Base-by-base conservation (phyloP, 2,113 vertebrate species). In the Bostrychus sinensis region DNA sequence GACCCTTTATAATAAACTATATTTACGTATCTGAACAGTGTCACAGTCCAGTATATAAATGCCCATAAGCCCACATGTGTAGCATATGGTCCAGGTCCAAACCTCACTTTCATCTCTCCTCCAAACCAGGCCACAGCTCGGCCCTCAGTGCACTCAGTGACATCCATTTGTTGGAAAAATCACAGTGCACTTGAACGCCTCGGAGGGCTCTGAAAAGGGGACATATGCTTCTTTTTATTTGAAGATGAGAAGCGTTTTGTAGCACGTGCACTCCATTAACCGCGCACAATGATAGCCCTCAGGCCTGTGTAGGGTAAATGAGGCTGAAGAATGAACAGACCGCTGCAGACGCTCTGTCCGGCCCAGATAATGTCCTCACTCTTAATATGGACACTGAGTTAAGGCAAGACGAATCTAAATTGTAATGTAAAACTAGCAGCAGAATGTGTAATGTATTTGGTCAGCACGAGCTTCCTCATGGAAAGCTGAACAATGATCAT, bases 261-360 rank as follows among this genome's bases (percentile, higher is more conserved):
- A 56, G 55, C 56, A 32, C 77, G 54, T 62, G 56, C 56, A 65
- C 66, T 23, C 58, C 58, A 75, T 75, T 63, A 71, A 53, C 20
- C 22, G 0, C 38, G 46, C 62, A 80, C 63, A 75, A 75, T 17
- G 20, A 50, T 39, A 25, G 56, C 39, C 58, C 63, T 62, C 19
- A 20, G 41, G 41, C 41, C 41, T 19, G 41, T 2, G 37, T 0
- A 28, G 76, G 70, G 38, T 56, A 22, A 37, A 48, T 32, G 1
- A 56, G 19, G 16, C 55, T 22, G 39, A 56, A 34, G 68, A 51
- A 55, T 42, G 45, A 54, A 64, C 41, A 7, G 11, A 14, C 41
- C 8, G 61, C 28, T 65, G 4, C 34, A 30, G 46, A 17, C 3
- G 34, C 2, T 64, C 55, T 67, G 43, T 48, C 3, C 14, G 51